phyloP scores from a whole-genome alignment of 1,140 invertebrate species.

The Pachyrhynchus sulphureomaculatus region DNA sequence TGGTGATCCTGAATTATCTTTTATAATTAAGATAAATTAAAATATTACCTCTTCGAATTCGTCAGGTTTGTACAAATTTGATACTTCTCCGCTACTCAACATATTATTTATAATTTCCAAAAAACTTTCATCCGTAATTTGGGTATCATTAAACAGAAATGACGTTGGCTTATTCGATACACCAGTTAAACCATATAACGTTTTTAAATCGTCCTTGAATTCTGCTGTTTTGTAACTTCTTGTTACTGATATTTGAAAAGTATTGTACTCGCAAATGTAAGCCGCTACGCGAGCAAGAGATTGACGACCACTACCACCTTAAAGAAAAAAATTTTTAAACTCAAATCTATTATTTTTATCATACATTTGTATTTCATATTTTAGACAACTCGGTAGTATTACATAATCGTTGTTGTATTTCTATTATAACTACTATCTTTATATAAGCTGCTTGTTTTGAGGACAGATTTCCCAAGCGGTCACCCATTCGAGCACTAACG shows the following conservation, averaged over 20 bases:
- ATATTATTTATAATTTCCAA: slow-evolving; percentile 88
- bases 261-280: slow-evolving; percentile 75
- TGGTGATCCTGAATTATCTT: too few relatives aligned
- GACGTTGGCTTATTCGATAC: slow-evolving; percentile 72
- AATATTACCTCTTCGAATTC: slow-evolving; percentile 82
- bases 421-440: too few relatives aligned
- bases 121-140: slow-evolving; percentile 78
- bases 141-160: slow-evolving; percentile 83
- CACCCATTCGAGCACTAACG: too few relatives aligned
- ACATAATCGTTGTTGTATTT: too few relatives aligned
- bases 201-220: slow-evolving; percentile 83
- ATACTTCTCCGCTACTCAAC: slow-evolving; percentile 80
- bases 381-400: too few relatives aligned
- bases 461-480: too few relatives aligned
- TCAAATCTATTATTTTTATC: too few relatives aligned
- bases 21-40: too few relatives aligned
- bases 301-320: slow-evolving; percentile 82
- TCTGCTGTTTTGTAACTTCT: slow-evolving; percentile 73
- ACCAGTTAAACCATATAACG: slow-evolving; percentile 68
- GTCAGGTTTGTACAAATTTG: slow-evolving; percentile 79
- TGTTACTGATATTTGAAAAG: slow-evolving; percentile 77
- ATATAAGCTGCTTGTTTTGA: too few relatives aligned
- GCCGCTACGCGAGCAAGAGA: slow-evolving; percentile 73
- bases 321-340: neutral
- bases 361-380: too few relatives aligned